These are phyloP conservation scores for Tinamus guttatus DNA, from an alignment of 2,113 vertebrate species.

Conservation along the genomic window DNA sequence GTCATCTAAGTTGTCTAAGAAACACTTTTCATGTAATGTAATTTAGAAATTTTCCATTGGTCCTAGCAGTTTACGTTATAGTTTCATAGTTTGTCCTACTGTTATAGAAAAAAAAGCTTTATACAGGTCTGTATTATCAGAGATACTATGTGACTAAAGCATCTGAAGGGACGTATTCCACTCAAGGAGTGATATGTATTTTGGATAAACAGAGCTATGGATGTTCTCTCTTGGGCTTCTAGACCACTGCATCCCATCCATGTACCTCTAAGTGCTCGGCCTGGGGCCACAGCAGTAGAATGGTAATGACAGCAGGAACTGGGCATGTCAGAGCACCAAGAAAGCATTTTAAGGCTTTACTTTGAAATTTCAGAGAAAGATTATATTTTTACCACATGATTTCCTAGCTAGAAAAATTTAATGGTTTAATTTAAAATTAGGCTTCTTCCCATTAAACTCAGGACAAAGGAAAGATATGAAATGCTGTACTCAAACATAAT, in stretches of 20 bases:
- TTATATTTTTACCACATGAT: not conserved
- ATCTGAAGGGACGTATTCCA: not conserved
- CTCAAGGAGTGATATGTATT: not conserved
- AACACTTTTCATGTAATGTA: not conserved
- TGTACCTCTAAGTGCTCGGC: not conserved
- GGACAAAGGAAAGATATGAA: not conserved
- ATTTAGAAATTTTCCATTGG: not conserved
- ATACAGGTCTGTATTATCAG: not conserved
- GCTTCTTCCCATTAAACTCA: not conserved
- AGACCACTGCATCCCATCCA: not conserved
- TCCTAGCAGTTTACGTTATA: not conserved
- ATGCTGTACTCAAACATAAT: not conserved
- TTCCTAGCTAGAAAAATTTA: not conserved
- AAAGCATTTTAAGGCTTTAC: not conserved
- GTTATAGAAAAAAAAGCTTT: not conserved
- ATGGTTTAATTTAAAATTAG: not conserved
- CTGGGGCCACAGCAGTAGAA: not conserved
- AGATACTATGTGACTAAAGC: not conserved
- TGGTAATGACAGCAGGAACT: not conserved
- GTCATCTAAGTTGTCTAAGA: not conserved
- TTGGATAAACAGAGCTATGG: not conserved
- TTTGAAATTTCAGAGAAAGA: too few species aligned
- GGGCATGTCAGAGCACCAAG: not conserved
- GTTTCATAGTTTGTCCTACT: not conserved
- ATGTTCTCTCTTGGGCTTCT: not conserved